Conservation (phyloP, 2,888 invertebrate species). For the Pyrrhosoma nymphula region DNA sequence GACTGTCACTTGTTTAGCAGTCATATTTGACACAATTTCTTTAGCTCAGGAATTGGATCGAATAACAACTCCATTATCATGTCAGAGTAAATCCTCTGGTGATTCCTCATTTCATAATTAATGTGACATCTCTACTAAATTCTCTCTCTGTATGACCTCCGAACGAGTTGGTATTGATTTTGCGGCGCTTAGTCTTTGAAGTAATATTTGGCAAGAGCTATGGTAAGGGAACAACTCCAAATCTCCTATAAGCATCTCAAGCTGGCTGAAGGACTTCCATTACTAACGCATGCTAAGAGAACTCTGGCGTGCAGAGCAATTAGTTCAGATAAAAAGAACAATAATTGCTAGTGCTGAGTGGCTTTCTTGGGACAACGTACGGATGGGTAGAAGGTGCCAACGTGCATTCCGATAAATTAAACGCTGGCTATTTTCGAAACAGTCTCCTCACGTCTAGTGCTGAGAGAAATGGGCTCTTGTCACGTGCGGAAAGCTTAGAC, state of each 20-base stretch:
- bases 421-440: background rate
- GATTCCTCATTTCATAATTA: background rate
- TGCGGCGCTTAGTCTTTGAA: background rate
- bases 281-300: background rate
- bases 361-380: conserved; percentile 7
- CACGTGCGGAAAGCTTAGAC: background rate
- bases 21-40: background rate
- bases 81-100: background rate
- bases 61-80: background rate
- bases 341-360: conserved; percentile 25
- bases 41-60: background rate
- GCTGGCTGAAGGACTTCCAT: background rate
- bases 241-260: background rate
- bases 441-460: background rate
- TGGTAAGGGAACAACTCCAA: background rate
- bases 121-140: background rate
- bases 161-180: background rate
- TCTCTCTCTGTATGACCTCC: background rate
- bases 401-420: conserved; percentile 25
- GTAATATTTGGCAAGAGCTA: background rate
- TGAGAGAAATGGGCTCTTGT: background rate
- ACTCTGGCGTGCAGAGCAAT: background rate
- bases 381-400: background rate
- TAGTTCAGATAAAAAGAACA: background rate
- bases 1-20: background rate